Evolutionary conservation across 2,888 invertebrate genomes (phyloP).

Genomic region (Zele albiditarsus): DNA sequence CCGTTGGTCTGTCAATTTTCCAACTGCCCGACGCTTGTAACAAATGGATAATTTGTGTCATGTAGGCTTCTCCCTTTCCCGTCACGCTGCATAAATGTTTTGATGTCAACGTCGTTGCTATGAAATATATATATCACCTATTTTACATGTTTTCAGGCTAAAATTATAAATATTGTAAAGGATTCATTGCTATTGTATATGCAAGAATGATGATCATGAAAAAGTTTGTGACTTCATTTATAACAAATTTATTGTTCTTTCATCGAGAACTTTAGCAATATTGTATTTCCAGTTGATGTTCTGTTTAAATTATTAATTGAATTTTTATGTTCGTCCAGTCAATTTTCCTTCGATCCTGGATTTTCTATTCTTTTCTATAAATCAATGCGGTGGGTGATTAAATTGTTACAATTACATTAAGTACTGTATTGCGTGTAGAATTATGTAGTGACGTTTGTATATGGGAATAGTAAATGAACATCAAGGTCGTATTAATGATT

Average conservation of each 20-base stretch:
- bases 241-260: too few relatives aligned
- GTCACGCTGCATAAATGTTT: conserved; percentile 16
- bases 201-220: too few relatives aligned
- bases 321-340: too few relatives aligned
- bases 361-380: not conserved
- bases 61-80: not conserved
- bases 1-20: conserved; percentile 38
- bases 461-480: not conserved
- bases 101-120: not conserved
- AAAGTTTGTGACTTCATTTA: too few relatives aligned
- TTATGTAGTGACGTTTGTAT: not conserved
- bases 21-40: conserved; percentile 19
- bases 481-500: not conserved
- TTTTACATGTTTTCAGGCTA: too few relatives aligned
- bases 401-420: not conserved
- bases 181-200: too few relatives aligned
- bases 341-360: not conserved
- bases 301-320: too few relatives aligned
- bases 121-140: too few relatives aligned
- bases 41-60: conserved; percentile 35
- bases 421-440: not conserved
- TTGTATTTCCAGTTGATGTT: too few relatives aligned
- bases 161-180: too few relatives aligned
- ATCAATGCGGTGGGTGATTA: not conserved
- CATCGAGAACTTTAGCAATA: too few relatives aligned